A percentile compares a stretch with the other conserved stretches of the same genome.
These are phyloP conservation scores for Rhinichthys osculus DNA, from an alignment of 2,797 vertebrate genomes.

Conservation along the genomic window DNA sequence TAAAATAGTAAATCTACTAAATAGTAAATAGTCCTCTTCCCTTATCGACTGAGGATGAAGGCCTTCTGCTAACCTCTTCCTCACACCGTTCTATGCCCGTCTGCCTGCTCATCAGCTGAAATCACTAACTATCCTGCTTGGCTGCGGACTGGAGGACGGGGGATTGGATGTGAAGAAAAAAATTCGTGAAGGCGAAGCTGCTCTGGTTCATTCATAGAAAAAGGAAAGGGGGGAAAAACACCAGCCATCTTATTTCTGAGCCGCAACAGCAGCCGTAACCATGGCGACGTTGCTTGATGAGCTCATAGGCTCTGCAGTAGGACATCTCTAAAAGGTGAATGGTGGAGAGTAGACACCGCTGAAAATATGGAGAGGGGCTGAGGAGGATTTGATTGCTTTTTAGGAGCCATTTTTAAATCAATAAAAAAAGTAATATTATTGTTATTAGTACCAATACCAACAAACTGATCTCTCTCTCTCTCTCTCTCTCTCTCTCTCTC, in stretches of 20 bases:
- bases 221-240: constrained; percentile 57
- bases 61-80: constrained; percentile 4
- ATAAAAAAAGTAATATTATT: not conserved
- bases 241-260: constrained; percentile 82
- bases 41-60: not conserved
- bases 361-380: constrained; percentile 50
- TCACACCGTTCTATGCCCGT: constrained; percentile 12
- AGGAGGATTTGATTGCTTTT: not conserved
- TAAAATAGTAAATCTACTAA: not conserved
- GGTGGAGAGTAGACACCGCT: constrained; percentile 27
- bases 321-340: constrained; percentile 46
- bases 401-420: not conserved
- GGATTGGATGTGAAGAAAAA: constrained; percentile 17
- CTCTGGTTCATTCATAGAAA: constrained; percentile 78
- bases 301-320: constrained; percentile 77
- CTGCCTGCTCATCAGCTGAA: constrained; percentile 20
- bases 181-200: constrained; percentile 49
- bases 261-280: constrained; percentile 82
- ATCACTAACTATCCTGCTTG: constrained; percentile 29
- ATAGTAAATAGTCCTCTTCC: not conserved
- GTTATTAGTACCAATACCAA: not conserved
- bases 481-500: not conserved
- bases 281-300: constrained; percentile 82
- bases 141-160: constrained; percentile 12
- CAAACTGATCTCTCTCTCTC: not conserved